Evolutionary conservation across 2,888 invertebrate species (phyloP).

Genomic region (Dicyrtoma fusca): DNA sequence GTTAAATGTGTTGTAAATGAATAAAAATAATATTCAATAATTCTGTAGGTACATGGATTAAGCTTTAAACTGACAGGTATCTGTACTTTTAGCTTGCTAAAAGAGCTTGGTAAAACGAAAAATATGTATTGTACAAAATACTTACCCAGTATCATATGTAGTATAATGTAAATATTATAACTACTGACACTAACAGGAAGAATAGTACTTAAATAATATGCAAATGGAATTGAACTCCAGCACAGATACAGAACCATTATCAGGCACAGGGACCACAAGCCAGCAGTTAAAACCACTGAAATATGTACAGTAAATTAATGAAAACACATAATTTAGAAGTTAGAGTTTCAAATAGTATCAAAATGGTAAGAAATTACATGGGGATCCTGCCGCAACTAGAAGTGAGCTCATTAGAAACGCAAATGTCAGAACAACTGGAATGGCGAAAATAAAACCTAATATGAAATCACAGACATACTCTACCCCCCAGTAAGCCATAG

Average conservation of each 20-base stretch:
- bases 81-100: too few relatives aligned
- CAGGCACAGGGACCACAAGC: too few relatives aligned
- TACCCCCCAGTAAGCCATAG: conserved; percentile 47
- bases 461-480: conserved; percentile 41
- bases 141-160: conserved; percentile 36
- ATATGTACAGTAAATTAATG: too few relatives aligned
- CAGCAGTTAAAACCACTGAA: too few relatives aligned
- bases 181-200: conserved; percentile 31
- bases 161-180: conserved; percentile 32
- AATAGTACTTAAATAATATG: conserved; percentile 39
- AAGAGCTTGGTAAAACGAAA: too few relatives aligned
- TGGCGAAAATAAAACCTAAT: not conserved
- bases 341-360: too few relatives aligned
- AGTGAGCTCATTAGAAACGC: not conserved
- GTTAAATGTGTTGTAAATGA: too few relatives aligned
- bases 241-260: conserved; percentile 38
- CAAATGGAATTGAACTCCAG: conserved; percentile 47
- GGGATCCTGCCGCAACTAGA: not conserved
- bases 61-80: too few relatives aligned
- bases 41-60: too few relatives aligned
- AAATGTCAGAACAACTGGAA: not conserved
- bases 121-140: not conserved
- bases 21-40: too few relatives aligned
- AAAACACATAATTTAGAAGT: too few relatives aligned
- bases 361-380: too few relatives aligned